These are phyloP conservation scores for Neopipo cinnamomea DNA, from an alignment of 2,113 vertebrate genomes.

Conservation along the genomic window DNA sequence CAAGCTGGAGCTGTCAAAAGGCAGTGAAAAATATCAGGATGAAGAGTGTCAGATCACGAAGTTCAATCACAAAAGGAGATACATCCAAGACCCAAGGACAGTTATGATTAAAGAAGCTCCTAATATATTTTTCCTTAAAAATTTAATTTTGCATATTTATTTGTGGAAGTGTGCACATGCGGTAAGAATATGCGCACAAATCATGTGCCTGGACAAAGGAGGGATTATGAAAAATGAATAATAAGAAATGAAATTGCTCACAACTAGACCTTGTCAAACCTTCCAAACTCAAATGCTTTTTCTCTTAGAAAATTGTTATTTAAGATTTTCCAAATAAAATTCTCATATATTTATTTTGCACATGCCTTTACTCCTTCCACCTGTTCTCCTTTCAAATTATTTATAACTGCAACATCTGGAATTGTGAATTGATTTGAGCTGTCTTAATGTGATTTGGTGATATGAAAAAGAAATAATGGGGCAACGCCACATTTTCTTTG, in stretches of 20 bases:
- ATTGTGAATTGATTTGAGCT: neutral
- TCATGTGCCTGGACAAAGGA: neutral
- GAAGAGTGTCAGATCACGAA: neutral
- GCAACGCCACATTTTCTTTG: neutral
- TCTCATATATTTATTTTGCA: neutral
- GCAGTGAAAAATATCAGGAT: neutral
- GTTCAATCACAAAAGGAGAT: neutral
- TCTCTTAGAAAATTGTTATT: neutral
- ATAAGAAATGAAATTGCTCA: neutral
- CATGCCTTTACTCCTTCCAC: neutral
- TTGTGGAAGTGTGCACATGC: neutral
- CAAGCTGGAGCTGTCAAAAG: neutral
- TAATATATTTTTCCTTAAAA: neutral
- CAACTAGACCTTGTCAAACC: neutral
- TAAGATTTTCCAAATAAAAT: neutral
- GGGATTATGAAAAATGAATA: neutral
- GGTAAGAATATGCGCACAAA: neutral
- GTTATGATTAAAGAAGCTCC: neutral
- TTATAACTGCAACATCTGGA: neutral
- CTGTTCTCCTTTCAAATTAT: neutral
- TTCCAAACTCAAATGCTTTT: neutral
- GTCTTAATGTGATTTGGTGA: neutral
- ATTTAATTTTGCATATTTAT: neutral
- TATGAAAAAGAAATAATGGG: neutral
- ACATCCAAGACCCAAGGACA: neutral